phyloP scores from a whole-genome alignment of 2,888 invertebrate species.

The Sarcophaga caerulescens region DNA sequence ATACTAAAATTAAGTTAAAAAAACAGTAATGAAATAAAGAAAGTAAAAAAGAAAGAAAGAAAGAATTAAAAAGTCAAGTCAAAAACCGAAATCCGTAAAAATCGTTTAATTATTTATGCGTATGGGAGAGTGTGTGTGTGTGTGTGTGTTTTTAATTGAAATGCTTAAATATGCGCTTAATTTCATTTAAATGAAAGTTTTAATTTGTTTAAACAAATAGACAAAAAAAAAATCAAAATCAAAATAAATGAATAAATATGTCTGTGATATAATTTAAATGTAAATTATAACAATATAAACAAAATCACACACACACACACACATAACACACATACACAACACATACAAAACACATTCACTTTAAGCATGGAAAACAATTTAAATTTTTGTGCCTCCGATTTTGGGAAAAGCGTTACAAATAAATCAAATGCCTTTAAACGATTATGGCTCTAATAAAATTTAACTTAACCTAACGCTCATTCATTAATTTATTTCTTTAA shows the following conservation, averaged over 20 bases:
- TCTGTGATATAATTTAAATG: slow-evolving; percentile 28
- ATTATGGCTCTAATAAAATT: neutral
- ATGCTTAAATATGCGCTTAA: slow-evolving; percentile 61
- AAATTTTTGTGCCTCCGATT: neutral
- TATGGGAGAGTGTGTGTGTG: slow-evolving; percentile 9
- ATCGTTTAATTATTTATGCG: slow-evolving; percentile 53
- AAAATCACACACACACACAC: neutral
- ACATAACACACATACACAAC: neutral
- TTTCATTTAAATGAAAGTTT: slow-evolving; percentile 57
- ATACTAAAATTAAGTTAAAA: slow-evolving; percentile 2
- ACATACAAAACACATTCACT: no score
- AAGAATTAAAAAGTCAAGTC: no score
- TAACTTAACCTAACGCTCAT: neutral
- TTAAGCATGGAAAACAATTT: no score
- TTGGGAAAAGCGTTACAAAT: neutral
- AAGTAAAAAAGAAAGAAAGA: no score
- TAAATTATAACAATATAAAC: slow-evolving; percentile 20
- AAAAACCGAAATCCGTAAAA: neutral
- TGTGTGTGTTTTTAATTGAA: slow-evolving; percentile 1
- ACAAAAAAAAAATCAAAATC: neutral
- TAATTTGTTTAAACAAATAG: neutral
- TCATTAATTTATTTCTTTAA: neutral
- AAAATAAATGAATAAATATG: slow-evolving; percentile 17
- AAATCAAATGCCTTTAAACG: neutral
- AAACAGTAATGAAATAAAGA: neutral